Evolutionary conservation across 2,888 invertebrate species (phyloP), one percentile per base, ranked within the genome.

Genomic region (Serripes groenlandicus): DNA sequence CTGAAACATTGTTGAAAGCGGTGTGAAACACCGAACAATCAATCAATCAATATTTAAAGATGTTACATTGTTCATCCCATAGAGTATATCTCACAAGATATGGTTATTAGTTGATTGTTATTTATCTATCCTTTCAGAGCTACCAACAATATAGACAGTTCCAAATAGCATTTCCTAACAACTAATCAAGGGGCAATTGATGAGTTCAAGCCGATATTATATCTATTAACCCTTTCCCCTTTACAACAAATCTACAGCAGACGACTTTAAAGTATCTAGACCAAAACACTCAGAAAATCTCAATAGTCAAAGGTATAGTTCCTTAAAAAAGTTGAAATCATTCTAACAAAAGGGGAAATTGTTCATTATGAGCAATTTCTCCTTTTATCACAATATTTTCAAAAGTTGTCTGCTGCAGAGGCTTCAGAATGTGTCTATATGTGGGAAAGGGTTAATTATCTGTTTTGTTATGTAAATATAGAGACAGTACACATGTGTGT

Each of bases 91-190:
- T 21, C 23, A 54, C 54, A 54, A 21, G 18, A 21, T 54, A 23
- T 54, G n/a, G 23, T n/a, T 54, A 23, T 26, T 3, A 23, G 28
- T n/a, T 34, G 23, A 35, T 34, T 34, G 4, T 32, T 72, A 30
- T 34, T 9, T 69, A 37, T 69, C 42, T 37, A 35, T 26, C 64
- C 15, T 80, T 83, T 66, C 83, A 83, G 83, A 83, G 83, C 71
- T 83, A 75, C 30, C 80, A 83, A 42, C 83, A 83, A 37, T 75
- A 71, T 28, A 58, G 54, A n/a, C 80, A 75, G 62, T 83, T 83
- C 68, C 60, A 68, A 42, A 56, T 83, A 18, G 64, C 70, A 0
- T 74, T 77, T 42, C 83, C 83, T 1, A 60, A 77, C 70, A 83
- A 77, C 66, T 66, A 42, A 42, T 42, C 9, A 11, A 15, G 15